Base-by-base conservation (phyloP, 2,113 vertebrate species). In the Pelvicachromis taeniatus region DNA sequence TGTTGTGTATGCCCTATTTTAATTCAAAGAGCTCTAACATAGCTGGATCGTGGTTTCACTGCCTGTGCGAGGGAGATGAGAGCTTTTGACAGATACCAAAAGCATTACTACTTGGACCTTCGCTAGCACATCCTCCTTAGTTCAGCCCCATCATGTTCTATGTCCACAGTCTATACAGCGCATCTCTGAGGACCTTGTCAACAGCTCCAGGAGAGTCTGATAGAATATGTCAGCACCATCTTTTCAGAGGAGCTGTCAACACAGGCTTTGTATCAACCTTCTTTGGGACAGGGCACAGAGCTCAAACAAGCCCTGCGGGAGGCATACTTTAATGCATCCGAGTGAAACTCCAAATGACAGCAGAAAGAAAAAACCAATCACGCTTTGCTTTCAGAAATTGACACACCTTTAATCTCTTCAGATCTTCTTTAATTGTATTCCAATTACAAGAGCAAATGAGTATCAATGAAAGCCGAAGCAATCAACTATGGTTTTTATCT, bases 201-300 rank as follows among this genome's bases (percentile, higher is more conserved):
- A 85, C 94, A 91, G 89, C 92, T 91, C 83, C 42, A 53, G 78
- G 85, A 91, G 88, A 89, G 85, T 84, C 84, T 92, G 94, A 95
- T 86, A 88, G 92, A 86, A 88, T 78, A 79, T 93, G 94, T 96
- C 95, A 93, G 92, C 93, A 40, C 92, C 86, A 78, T 93, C 91
- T 93, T 93, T 93, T 89, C 91, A 94, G 85, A 85, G 81, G 75
- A 81, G 83, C 91, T 93, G 88, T 93, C 95, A 93, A 75, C 95
- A 75, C 90, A 35, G 23, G 91, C 93, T 95, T 91, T 94, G 91
- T 86, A 88, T 88, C 90, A 92, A 81, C 85, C 86, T 52, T 95
- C 90, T 84, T 65, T 17, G 35, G 90, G 88, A 94, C 82, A 54
- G 85, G 85, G 88, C 83, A 89, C 53, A 82, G 85, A 92, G 93